phyloP scores from a whole-genome alignment of 2,888 invertebrate genomes.

The Chloromyia formosa region DNA sequence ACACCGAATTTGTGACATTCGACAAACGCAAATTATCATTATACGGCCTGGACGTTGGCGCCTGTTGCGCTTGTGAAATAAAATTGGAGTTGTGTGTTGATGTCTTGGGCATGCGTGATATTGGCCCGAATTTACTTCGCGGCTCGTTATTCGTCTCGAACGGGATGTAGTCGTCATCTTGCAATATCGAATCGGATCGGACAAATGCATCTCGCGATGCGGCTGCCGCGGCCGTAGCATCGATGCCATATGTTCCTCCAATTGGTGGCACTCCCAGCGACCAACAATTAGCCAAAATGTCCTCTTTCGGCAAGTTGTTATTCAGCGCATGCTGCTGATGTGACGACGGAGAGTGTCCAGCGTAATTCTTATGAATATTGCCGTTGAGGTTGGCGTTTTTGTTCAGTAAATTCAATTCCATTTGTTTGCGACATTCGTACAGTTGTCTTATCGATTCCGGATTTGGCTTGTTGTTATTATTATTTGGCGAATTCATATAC shows the following conservation, averaged over 20 bases:
- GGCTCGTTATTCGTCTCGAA: conserved; percentile 70
- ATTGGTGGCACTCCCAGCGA: conserved; percentile 43
- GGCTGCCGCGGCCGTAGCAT: conserved; percentile 37
- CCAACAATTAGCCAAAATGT: conserved; percentile 49
- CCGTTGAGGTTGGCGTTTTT: conserved; percentile 45
- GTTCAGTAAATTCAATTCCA: conserved; percentile 48
- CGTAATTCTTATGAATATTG: conserved; percentile 45
- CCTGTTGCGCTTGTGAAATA: conserved; percentile 2
- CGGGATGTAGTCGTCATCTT: conserved; percentile 72
- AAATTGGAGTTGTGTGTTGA: not conserved
- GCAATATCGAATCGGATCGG: conserved; percentile 68
- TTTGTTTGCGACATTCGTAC: conserved; percentile 49
- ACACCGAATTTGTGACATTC: conserved; percentile 30
- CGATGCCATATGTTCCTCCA: conserved; percentile 46
- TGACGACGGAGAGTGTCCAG: conserved; percentile 8
- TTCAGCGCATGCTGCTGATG: conserved; percentile 41
- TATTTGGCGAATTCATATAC: conserved; percentile 49
- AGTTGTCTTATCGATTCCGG: conserved; percentile 39
- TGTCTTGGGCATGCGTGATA: conserved; percentile 65
- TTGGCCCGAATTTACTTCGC: conserved; percentile 75
- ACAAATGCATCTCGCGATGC: conserved; percentile 58
- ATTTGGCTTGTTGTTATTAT: conserved; percentile 44
- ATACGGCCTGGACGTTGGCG: not conserved
- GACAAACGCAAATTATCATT: conserved; percentile 28
- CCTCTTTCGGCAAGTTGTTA: conserved; percentile 48